Conservation (phyloP, 1,140 invertebrate species). For the Zaprionus gabonicus region DNA sequence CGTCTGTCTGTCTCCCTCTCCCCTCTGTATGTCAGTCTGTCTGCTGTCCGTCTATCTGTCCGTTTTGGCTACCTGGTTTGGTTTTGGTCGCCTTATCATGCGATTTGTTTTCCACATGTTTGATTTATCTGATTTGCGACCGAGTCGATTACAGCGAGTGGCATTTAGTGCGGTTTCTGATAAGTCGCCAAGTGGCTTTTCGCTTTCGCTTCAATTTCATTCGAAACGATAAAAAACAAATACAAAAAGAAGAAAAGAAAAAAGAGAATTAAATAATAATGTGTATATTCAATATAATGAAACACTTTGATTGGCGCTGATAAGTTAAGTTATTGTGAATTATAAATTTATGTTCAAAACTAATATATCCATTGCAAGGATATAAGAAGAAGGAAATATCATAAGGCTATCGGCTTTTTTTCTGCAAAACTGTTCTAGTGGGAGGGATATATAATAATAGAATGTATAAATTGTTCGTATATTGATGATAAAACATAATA, state of each 20-base stretch:
- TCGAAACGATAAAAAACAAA: neutral
- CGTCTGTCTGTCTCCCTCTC: neutral
- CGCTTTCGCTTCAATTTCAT: neutral
- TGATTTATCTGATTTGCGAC: slow-evolving; percentile 72
- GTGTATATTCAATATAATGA: neutral
- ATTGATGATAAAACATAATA: too few species aligned
- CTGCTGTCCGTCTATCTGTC: neutral
- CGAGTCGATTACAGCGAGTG: slow-evolving; percentile 51
- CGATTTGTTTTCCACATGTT: slow-evolving; percentile 77
- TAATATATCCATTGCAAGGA: too few species aligned
- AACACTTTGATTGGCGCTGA: too few species aligned
- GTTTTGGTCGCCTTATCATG: slow-evolving; percentile 56
- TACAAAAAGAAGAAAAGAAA: too few species aligned
- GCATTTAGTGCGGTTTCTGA: slow-evolving; percentile 39
- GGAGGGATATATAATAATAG: too few species aligned
- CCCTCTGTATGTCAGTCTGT: neutral
- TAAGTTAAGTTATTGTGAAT: too few species aligned
- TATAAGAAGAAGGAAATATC: too few species aligned
- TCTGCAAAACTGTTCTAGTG: too few species aligned
- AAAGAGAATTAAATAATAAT: neutral
- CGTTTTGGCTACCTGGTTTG: slow-evolving; percentile 22
- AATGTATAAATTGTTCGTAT: too few species aligned
- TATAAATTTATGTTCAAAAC: too few species aligned
- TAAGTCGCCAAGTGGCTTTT: slow-evolving; percentile 22
- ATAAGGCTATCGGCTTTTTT: too few species aligned